Conservation (phyloP, 2,797 vertebrate species). For the Sardinella longiceps region DNA sequence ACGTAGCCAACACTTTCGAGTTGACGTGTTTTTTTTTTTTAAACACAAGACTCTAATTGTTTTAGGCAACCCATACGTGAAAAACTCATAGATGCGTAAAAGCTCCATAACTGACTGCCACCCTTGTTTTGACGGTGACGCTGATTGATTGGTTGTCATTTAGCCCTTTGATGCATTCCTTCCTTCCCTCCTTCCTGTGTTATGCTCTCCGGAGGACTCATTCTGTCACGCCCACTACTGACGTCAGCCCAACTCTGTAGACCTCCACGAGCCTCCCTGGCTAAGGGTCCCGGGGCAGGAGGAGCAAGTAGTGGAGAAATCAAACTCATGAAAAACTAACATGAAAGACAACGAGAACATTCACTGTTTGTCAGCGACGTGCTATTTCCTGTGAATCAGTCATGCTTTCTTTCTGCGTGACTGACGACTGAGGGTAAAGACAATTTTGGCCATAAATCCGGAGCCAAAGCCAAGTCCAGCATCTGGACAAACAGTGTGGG, state of each 20-base stretch:
- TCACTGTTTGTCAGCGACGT: slow-evolving; percentile 8
- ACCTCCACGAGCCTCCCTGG: neutral
- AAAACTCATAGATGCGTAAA: neutral
- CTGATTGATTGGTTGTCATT: slow-evolving; percentile 95
- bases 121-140: slow-evolving; percentile 89
- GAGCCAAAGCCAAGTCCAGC: slow-evolving; percentile 19
- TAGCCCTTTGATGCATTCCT: slow-evolving; percentile 77
- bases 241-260: slow-evolving; percentile 56
- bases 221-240: slow-evolving; percentile 48
- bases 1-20: neutral
- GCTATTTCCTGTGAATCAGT: slow-evolving; percentile 21
- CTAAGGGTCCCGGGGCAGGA: slow-evolving; percentile 21
- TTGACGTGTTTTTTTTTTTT: neutral
- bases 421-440: slow-evolving; percentile 22
- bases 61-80: neutral
- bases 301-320: neutral
- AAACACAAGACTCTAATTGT: neutral
- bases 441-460: slow-evolving; percentile 21
- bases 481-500: slow-evolving; percentile 27
- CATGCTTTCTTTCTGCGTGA: slow-evolving; percentile 13
- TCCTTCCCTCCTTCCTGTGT: slow-evolving; percentile 88
- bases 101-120: slow-evolving; percentile 85
- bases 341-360: slow-evolving; percentile 18
- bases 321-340: neutral
- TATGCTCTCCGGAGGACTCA: slow-evolving; percentile 39